A percentile compares a stretch with the other conserved stretches of the same genome.
phyloP scores from a whole-genome alignment of 2,797 vertebrate genomes.

The Pogonophryne albipinna region DNA sequence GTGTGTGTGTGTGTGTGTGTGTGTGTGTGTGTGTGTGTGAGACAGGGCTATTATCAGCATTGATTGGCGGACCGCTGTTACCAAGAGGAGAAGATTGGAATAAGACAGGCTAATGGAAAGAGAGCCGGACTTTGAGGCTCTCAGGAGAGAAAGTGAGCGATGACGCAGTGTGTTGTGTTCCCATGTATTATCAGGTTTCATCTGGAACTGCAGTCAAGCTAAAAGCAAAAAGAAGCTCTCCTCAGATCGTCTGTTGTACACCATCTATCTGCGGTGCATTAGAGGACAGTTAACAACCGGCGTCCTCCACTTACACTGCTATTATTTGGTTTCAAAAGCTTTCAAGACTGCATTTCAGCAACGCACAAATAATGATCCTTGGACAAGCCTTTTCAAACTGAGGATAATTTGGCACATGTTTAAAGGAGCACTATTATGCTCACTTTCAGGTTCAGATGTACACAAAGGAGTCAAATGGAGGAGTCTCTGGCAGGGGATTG shows the following conservation, averaged over 20 bases:
- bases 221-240: background rate
- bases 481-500: too few species aligned
- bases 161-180: slow-evolving; percentile 23
- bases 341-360: slow-evolving; percentile 1
- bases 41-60: slow-evolving; percentile 60
- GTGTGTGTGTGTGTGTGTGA: slow-evolving; percentile 23
- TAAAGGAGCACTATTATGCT: too few species aligned
- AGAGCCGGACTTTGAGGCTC: slow-evolving; percentile 10
- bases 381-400: background rate
- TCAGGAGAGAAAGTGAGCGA: slow-evolving; percentile 15
- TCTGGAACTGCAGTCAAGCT: slow-evolving; percentile 10
- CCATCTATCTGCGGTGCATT: slow-evolving; percentile 1
- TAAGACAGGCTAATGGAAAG: slow-evolving; percentile 44
- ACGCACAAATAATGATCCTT: background rate
- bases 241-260: background rate
- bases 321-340: slow-evolving; percentile 3
- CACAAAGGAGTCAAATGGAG: too few species aligned
- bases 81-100: slow-evolving; percentile 33
- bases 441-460: too few species aligned
- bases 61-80: slow-evolving; percentile 58
- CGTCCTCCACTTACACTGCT: background rate
- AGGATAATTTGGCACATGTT: background rate
- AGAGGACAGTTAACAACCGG: background rate
- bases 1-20: slow-evolving; percentile 7
- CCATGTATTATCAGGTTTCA: slow-evolving; percentile 29